Conservation (phyloP, 2,113 vertebrate genomes). For the Silurus asotus region DNA sequence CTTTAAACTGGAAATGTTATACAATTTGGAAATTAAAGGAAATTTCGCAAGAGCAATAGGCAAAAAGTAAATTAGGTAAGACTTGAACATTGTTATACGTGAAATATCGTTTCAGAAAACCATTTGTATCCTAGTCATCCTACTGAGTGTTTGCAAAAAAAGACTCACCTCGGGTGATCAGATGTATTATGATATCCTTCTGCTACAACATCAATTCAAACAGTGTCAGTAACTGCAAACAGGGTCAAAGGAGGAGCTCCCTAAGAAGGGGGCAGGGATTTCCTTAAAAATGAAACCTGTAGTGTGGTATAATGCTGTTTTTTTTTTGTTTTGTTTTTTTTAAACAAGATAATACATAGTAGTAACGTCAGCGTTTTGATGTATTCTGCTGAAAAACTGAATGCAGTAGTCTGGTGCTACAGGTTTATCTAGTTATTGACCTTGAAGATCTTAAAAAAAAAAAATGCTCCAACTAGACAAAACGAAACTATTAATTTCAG, state of each 20-base stretch:
- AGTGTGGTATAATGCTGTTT: not conserved
- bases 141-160: not conserved
- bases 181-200: not conserved
- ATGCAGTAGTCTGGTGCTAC: not conserved
- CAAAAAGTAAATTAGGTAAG: not conserved
- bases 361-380: not conserved
- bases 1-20: not conserved
- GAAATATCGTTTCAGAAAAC: too few species aligned
- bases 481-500: not conserved
- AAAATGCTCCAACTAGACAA: not conserved
- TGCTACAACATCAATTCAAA: not conserved
- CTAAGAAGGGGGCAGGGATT: not conserved
- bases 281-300: not conserved
- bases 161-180: not conserved
- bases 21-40: not conserved
- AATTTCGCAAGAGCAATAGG: not conserved
- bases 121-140: not conserved
- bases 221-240: not conserved
- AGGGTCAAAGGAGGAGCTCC: not conserved
- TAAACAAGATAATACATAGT: not conserved
- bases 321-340: too few species aligned
- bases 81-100: too few species aligned
- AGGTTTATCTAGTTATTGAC: not conserved
- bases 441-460: not conserved
- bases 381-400: not conserved